Conservation (phyloP, 2,888 invertebrate species). For the Philhelius pedissequus region DNA sequence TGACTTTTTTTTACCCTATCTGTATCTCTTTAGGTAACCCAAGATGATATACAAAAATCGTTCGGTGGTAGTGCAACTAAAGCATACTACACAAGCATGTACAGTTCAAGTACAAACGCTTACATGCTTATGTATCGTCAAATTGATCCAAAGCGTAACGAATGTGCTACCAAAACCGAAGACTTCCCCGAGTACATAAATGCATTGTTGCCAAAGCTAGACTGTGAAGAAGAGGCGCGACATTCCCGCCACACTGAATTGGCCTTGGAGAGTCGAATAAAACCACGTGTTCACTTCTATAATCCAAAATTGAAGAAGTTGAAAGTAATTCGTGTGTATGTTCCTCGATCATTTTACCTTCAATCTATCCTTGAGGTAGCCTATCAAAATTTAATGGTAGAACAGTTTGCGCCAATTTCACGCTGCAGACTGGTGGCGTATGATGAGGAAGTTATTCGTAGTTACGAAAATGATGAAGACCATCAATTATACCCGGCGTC, state of each 20-base stretch:
- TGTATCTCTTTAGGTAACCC: conserved; percentile 83
- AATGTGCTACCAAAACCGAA: conserved; percentile 82
- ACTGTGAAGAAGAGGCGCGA: conserved; percentile 83
- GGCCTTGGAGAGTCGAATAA: conserved; percentile 79
- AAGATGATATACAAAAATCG: conserved; percentile 89
- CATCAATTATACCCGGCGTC: conserved; percentile 76
- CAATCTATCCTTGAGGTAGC: conserved; percentile 82
- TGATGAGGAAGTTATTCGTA: conserved; percentile 85
- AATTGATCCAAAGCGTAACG: conserved; percentile 83
- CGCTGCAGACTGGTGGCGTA: conserved; percentile 87
- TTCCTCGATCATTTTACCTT: conserved; percentile 82
- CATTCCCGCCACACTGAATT: conserved; percentile 80
- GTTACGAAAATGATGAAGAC: conserved; percentile 81
- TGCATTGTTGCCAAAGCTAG: conserved; percentile 82
- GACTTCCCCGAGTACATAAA: conserved; percentile 88
- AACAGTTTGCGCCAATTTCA: conserved; percentile 81
- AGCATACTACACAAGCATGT: conserved; percentile 86
- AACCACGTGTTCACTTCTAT: conserved; percentile 83
- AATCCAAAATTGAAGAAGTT: conserved; percentile 81
- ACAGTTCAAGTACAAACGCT: conserved; percentile 90
- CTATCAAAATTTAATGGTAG: conserved; percentile 82
- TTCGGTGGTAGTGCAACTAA: conserved; percentile 89
- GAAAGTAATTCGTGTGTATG: conserved; percentile 81
- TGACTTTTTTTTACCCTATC: not conserved
- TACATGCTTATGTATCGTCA: conserved; percentile 95